Evolutionary conservation across 2,888 invertebrate genomes (phyloP), one percentile per base, ranked within the genome.

Genomic region (Teleogryllus oceanicus): DNA sequence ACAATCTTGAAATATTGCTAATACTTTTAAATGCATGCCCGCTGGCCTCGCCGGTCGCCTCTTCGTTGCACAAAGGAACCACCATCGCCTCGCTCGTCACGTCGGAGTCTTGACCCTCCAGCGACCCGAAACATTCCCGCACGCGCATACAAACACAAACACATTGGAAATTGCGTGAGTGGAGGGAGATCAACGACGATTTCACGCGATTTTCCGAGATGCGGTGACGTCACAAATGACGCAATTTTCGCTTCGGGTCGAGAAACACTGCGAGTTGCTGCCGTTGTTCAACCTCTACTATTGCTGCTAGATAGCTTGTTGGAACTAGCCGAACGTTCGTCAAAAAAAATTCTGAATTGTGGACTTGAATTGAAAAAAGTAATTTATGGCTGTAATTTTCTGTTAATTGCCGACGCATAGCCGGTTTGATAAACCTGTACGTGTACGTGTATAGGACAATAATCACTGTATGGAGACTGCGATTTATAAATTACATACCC

Each of bases 1-100:
- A 62, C 62, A 62, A 62, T 62, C 62, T n/a, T 62, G n/a, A 62
- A 62, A 62, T 62, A 62, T 62, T 62, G 62, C 62, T 62, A 62
- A 62, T 62, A 62, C 62, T 62, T 62, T 62, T 62, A 62, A 62
- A 62, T 62, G n/a, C 62, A 62, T n/a, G 62, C 16, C n/a, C 62
- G n/a, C 0, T 62, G 62, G 16, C 62, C 62, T 62, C 62, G 16
- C 16, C 16, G 62, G 62, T 12, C 62, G 16, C 16, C 13, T 8
- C 13, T 18, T 62, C n/a, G 62, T 8, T 4, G 16, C n/a, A 62
- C 62, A 62, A 62, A 62, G 62, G 62, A 62, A 62, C n/a, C 37
- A 18, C 62, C n/a, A 12, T 13, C 62, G 62, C 62, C 13, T 16
- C 24, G 24, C 62, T 13, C 62, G 62, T 62, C 62, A 62, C 62